Percentiles rank a stretch among this genome's conserved stretches.
Evolutionary conservation across 92 coral and sea anemone species (phyloP).

Genomic region (Heteractis magnifica): DNA sequence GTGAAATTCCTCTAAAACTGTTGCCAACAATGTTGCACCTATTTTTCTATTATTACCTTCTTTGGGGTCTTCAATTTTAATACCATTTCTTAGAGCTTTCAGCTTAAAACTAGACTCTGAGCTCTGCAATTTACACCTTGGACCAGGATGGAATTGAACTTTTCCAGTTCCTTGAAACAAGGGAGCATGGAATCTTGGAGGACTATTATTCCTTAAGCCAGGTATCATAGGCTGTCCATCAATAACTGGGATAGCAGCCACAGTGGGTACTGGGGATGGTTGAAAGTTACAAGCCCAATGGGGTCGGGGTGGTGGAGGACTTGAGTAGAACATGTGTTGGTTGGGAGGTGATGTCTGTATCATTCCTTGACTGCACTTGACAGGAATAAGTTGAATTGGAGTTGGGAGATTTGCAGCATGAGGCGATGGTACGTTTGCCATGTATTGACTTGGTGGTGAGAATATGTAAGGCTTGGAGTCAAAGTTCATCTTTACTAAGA

Average conservation of each 20-base stretch:
- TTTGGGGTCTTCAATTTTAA: conserved; percentile 53
- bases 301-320: background rate
- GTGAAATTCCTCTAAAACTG: background rate
- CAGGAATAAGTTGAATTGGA: background rate
- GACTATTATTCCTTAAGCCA: background rate
- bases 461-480: background rate
- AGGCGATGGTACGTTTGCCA: background rate
- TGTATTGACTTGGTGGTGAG: conserved; percentile 6
- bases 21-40: background rate
- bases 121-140: background rate
- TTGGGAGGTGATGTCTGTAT: background rate
- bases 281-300: background rate
- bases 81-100: conserved; percentile 63
- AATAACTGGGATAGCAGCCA: conserved; percentile 12
- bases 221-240: conserved; percentile 2
- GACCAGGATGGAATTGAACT: background rate
- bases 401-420: background rate
- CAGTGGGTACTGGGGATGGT: background rate
- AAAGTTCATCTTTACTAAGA: conserved; percentile 3
- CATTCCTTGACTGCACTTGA: background rate
- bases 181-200: conserved; percentile 1
- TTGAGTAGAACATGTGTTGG: background rate
- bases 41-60: conserved; percentile 16
- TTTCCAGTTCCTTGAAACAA: background rate
- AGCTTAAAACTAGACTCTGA: conserved; percentile 34